Percentiles rank a stretch among this genome's conserved stretches.
Conservation (phyloP, 2,888 invertebrate species). For the Andrena dorsata region DNA sequence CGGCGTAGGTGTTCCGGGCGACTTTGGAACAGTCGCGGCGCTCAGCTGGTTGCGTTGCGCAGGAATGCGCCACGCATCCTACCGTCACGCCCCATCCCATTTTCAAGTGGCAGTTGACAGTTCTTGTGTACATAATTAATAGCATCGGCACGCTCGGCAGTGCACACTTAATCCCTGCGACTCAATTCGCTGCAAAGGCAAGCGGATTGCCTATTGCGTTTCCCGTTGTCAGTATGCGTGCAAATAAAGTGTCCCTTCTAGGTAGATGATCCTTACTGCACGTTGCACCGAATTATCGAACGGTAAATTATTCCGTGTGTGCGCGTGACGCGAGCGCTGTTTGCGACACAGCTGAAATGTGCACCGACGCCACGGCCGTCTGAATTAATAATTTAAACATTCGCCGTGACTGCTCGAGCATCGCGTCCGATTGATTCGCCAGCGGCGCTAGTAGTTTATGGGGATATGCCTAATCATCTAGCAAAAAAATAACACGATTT, state of each 20-base stretch:
- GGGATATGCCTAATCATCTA: too few relatives aligned
- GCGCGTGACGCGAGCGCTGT: conserved; percentile 33
- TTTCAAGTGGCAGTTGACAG: conserved; percentile 23
- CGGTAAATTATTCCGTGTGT: conserved; percentile 48
- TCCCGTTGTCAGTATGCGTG: conserved; percentile 7
- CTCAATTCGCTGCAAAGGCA: conserved; percentile 17
- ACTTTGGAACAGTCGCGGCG: not conserved
- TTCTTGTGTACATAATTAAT: conserved; percentile 29
- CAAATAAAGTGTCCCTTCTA: conserved; percentile 40
- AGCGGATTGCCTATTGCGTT: conserved; percentile 1
- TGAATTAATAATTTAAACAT: conserved; percentile 41
- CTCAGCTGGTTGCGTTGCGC: too few relatives aligned
- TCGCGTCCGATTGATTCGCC: not conserved
- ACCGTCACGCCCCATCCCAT: not conserved
- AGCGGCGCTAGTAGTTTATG: not conserved
- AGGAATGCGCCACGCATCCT: too few relatives aligned
- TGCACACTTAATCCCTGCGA: conserved; percentile 18
- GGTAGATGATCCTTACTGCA: conserved; percentile 41
- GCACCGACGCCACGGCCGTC: conserved; percentile 17
- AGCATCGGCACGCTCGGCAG: conserved; percentile 11
- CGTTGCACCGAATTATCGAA: conserved; percentile 36
- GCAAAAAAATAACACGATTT: too few relatives aligned
- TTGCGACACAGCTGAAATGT: conserved; percentile 40
- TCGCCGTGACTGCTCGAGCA: not conserved
- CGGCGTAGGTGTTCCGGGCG: too few relatives aligned